Evolutionary conservation across 2,113 vertebrate genomes (phyloP), one percentile per base, ranked within the genome.

Genomic region (Morone saxatilis): DNA sequence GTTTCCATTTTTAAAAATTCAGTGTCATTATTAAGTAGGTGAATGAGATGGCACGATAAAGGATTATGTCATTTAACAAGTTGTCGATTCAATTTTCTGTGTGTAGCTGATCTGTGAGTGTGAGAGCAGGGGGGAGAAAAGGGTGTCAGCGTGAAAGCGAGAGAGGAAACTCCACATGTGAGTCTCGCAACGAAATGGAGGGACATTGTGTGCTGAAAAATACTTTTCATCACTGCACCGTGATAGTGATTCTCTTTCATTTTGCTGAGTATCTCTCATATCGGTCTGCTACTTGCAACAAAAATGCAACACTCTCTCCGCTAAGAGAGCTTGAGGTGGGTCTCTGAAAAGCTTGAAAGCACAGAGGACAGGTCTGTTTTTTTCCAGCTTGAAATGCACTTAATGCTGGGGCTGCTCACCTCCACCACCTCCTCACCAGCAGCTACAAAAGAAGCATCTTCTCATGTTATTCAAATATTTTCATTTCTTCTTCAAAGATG

Each of bases 291-390:
- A 53, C 89, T 87, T 74, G 25, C 80, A 86, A 68, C 31, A 50
- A 45, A 74, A 73, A 65, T 43, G 48, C 76, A 86, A 36, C 65
- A 5, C 54, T 54, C 71, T 59, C 73, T 20, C 62, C 36, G 31
- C 6, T 1, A 71, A 63, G 22, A 84, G 53, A 73, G 40, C 60
- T 75, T 12, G 51, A 63, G 53, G 54, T 69, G 61, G 41, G 62
- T 77, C 89, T 71, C 43, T 74, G n/a, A 73, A 77, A 86, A 75
- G 68, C 81, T 80, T 31, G 16, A 86, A 71, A 81, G 73, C 83
- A 80, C 53, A 79, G 41, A 84, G 51, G 57, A 73, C 51, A 87
- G 68, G n/a, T 68, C 54, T 69, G 20, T 80, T 76, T 77, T 76
- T 62, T 50, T 41, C 25, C 60, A 22, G 19, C 75, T 59, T 62